A percentile compares a stretch with the other conserved stretches of the same genome.
Conservation (phyloP, 2,113 vertebrate species). For the Sardina pilchardus region DNA sequence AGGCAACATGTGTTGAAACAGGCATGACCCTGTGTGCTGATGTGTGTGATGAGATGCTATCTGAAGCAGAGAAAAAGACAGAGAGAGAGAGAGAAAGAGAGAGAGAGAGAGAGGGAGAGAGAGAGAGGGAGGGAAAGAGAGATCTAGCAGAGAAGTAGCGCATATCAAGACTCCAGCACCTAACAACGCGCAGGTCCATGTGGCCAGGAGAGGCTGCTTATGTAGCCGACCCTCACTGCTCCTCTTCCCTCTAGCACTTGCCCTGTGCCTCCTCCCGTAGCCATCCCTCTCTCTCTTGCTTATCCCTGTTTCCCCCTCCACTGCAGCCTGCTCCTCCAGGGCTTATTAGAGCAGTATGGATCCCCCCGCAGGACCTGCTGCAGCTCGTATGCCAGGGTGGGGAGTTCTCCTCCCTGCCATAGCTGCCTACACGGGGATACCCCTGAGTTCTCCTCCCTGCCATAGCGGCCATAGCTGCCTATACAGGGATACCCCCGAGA, state of each 20-base stretch:
- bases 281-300: neutral
- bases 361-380: neutral
- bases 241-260: neutral
- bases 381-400: neutral
- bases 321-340: neutral
- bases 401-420: neutral
- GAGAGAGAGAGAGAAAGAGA: neutral
- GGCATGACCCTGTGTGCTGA: constrained; percentile 52
- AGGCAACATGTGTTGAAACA: constrained; percentile 50
- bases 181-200: neutral
- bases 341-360: neutral
- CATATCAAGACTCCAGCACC: neutral
- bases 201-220: neutral
- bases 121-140: neutral
- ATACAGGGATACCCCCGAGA: neutral
- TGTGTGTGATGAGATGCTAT: constrained; percentile 16
- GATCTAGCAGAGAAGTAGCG: neutral
- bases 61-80: neutral
- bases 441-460: neutral
- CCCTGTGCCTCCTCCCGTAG: neutral
- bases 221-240: neutral
- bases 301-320: neutral
- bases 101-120: neutral
- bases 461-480: neutral
- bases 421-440: neutral